A percentile compares a stretch with the other conserved stretches of the same genome.
phyloP scores from a whole-genome alignment of 1,140 invertebrate genomes.

The Drosophila subpulchrella region DNA sequence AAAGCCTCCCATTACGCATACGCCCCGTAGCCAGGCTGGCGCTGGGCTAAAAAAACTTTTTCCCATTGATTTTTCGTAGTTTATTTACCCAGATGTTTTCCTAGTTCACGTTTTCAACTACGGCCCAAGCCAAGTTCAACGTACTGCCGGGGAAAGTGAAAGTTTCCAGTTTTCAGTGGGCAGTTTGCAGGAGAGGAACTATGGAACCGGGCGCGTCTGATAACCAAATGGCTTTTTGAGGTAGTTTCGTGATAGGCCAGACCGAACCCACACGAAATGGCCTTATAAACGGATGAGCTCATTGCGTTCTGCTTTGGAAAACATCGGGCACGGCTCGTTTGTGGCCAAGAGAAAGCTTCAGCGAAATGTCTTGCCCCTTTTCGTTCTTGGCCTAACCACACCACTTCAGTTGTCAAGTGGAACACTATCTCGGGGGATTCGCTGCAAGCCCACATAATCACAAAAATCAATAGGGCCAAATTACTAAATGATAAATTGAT shows the following conservation, averaged over 20 bases:
- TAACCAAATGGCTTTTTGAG: constrained; percentile 28
- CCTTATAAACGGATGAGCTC: constrained; percentile 58
- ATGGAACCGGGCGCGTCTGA: constrained; percentile 26
- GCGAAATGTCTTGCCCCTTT: constrained; percentile 19
- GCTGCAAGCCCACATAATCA: constrained; percentile 22
- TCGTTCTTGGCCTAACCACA: constrained; percentile 4
- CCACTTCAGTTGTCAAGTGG: constrained; percentile 29
- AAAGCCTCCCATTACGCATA: constrained; percentile 53
- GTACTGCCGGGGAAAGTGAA: constrained; percentile 58
- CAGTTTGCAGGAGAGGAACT: not conserved
- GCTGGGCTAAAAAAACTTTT: constrained; percentile 29
- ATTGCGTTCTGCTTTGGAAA: constrained; percentile 43
- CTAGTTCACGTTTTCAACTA: constrained; percentile 14
- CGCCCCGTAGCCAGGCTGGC: constrained; percentile 56
- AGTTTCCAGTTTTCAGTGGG: constrained; percentile 45
- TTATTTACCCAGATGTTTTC: constrained; percentile 40
- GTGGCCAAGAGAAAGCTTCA: constrained; percentile 47
- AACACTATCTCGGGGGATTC: constrained; percentile 15
- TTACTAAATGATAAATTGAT: constrained; percentile 42
- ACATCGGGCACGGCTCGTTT: constrained; percentile 30
- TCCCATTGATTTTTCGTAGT: constrained; percentile 49
- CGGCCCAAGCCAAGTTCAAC: constrained; percentile 42
- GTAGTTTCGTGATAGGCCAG: constrained; percentile 32
- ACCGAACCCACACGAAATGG: constrained; percentile 31
- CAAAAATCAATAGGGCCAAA: constrained; percentile 40